Evolutionary conservation across 2,113 vertebrate species (phyloP).

Genomic region (Terrapene triunguis): DNA sequence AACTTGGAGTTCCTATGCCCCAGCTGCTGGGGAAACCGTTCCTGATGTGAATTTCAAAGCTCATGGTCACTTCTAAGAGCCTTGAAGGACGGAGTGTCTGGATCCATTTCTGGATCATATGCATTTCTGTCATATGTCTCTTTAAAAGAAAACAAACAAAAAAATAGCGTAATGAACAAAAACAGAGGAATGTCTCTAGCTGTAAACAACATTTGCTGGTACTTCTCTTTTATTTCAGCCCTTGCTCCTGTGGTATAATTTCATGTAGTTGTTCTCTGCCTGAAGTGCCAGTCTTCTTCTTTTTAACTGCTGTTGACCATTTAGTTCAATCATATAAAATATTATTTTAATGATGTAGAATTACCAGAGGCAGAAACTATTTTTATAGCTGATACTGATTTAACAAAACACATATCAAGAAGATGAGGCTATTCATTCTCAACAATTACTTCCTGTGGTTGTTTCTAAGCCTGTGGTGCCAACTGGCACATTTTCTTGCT

Average conservation of each 20-base stretch:
- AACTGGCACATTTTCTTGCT: background rate
- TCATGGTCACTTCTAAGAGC: background rate
- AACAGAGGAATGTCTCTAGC: background rate
- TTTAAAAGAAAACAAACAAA: background rate
- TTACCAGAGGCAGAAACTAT: background rate
- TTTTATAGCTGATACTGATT: background rate
- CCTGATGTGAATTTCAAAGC: background rate
- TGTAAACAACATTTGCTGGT: background rate
- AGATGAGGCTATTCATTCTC: background rate
- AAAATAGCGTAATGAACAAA: background rate
- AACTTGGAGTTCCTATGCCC: background rate
- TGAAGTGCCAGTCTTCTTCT: background rate
- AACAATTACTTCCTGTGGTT: background rate
- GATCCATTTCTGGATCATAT: background rate
- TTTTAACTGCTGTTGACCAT: background rate
- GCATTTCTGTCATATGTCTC: background rate
- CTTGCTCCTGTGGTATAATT: background rate
- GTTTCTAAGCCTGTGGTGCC: background rate
- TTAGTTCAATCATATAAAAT: background rate
- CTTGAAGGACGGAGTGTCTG: background rate
- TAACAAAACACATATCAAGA: background rate
- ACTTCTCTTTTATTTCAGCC: background rate
- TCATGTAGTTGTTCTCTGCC: background rate
- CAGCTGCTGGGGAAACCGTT: background rate
- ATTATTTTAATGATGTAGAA: background rate